Percentiles rank a stretch among this genome's conserved stretches.
phyloP scores from a whole-genome alignment of 2,113 vertebrate species.

The Scartelaos histophorus region DNA sequence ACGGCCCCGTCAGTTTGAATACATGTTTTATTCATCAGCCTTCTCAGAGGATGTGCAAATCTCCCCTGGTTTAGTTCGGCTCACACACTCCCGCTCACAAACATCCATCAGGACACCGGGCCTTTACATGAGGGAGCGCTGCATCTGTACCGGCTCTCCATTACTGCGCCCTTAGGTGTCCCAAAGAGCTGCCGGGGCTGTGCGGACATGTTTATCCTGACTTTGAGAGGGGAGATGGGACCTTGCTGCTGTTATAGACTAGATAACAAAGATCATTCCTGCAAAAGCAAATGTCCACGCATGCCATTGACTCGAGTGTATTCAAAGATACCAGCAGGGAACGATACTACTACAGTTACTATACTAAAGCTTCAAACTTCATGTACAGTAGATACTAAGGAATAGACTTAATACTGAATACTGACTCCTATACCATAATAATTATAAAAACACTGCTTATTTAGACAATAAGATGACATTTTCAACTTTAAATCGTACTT shows the following conservation, averaged over 20 bases:
- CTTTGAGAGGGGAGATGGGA: slow-evolving; percentile 5
- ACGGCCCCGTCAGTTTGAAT: slow-evolving; percentile 6
- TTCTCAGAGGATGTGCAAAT: slow-evolving; percentile 25
- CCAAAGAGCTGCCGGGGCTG: slow-evolving; percentile 33
- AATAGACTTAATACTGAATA: too few species aligned
- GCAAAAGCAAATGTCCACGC: not conserved
- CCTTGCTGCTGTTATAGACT: slow-evolving; percentile 1
- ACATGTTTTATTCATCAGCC: slow-evolving; percentile 33
- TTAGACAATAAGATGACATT: too few species aligned
- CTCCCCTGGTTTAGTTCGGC: slow-evolving; percentile 18
- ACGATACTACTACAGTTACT: not conserved
- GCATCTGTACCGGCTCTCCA: slow-evolving; percentile 34
- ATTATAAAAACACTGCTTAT: too few species aligned
- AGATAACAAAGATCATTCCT: not conserved
- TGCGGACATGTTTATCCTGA: slow-evolving; percentile 12
- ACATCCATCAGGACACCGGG: slow-evolving; percentile 53
- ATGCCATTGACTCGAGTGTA: not conserved
- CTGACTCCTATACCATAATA: too few species aligned
- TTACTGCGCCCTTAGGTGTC: slow-evolving; percentile 33
- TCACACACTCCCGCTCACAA: slow-evolving; percentile 36
- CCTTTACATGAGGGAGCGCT: slow-evolving; percentile 38
- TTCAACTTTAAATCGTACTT: too few species aligned
- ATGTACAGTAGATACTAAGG: too few species aligned
- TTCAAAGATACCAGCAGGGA: not conserved
- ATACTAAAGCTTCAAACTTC: not conserved